These are phyloP conservation scores for Hiodon tergisus DNA, from an alignment of 2,113 vertebrate genomes.

Conservation along the genomic window DNA sequence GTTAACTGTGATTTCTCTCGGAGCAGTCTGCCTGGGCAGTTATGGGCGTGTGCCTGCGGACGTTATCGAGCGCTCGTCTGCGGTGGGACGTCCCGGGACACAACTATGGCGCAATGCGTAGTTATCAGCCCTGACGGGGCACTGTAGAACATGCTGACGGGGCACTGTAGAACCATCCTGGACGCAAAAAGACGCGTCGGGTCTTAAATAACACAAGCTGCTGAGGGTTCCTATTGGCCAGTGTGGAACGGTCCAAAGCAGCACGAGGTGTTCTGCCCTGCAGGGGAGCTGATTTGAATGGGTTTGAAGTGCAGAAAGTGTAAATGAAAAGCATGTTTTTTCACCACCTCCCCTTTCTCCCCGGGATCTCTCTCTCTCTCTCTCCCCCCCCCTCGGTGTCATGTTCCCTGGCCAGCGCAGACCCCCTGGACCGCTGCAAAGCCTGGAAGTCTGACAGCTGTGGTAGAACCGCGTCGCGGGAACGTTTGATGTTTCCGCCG, in stretches of 20 bases:
- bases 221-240: constrained; percentile 18
- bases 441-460: not conserved
- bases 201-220: constrained; percentile 24
- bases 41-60: no score
- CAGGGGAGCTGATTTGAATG: constrained; percentile 3
- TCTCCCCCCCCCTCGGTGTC: not conserved
- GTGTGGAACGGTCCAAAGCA: not conserved
- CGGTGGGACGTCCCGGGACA: not conserved
- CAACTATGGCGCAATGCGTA: constrained; percentile 15
- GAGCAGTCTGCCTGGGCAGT: no score
- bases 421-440: not conserved
- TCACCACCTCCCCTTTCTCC: not conserved
- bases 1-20: no score
- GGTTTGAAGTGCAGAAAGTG: constrained; percentile 14
- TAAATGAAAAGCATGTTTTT: constrained; percentile 9
- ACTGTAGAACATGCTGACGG: constrained; percentile 41
- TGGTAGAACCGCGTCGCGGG: not conserved
- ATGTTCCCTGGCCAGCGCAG: not conserved
- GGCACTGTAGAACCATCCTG: constrained; percentile 32
- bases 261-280: not conserved
- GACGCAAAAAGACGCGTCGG: constrained; percentile 15
- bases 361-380: not conserved
- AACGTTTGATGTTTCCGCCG: not conserved
- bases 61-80: not conserved
- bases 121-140: constrained; percentile 42